Evolutionary conservation across 1,140 invertebrate species (phyloP).

Genomic region (Cydia fagiglandana): DNA sequence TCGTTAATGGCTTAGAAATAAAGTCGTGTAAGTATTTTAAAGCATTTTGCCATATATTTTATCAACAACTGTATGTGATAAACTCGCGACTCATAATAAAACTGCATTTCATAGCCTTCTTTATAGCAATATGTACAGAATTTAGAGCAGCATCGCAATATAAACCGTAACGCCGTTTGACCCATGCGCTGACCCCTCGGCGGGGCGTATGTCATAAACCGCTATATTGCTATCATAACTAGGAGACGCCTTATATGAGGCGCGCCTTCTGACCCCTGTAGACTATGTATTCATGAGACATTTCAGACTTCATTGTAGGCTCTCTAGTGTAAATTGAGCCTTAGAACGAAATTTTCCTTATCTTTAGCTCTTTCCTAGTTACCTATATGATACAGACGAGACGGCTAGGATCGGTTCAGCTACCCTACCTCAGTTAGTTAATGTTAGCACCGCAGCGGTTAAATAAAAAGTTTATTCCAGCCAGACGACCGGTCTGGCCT

Average conservation of each 20-base stretch:
- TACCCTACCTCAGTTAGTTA: too few relatives aligned
- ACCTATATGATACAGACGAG: too few relatives aligned
- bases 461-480: too few relatives aligned
- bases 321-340: background rate
- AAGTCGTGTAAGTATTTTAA: too few relatives aligned
- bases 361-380: too few relatives aligned
- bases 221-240: constrained; percentile 10
- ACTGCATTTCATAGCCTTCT: background rate
- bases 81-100: background rate
- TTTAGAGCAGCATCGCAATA: background rate
- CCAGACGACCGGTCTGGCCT: too few relatives aligned
- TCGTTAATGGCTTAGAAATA: too few relatives aligned
- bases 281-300: background rate
- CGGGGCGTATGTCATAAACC: background rate
- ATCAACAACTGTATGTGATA: background rate
- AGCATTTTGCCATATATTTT: too few relatives aligned
- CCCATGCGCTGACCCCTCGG: background rate
- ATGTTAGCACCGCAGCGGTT: too few relatives aligned
- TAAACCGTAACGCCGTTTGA: background rate
- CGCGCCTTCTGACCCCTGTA: background rate
- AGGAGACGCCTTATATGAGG: constrained; percentile 6
- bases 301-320: background rate
- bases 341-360: background rate
- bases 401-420: too few relatives aligned
- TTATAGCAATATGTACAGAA: constrained; percentile 4